A percentile compares a stretch with the other conserved stretches of the same genome.
phyloP scores from a whole-genome alignment of 2,113 vertebrate species.

The Labeo rohita region DNA sequence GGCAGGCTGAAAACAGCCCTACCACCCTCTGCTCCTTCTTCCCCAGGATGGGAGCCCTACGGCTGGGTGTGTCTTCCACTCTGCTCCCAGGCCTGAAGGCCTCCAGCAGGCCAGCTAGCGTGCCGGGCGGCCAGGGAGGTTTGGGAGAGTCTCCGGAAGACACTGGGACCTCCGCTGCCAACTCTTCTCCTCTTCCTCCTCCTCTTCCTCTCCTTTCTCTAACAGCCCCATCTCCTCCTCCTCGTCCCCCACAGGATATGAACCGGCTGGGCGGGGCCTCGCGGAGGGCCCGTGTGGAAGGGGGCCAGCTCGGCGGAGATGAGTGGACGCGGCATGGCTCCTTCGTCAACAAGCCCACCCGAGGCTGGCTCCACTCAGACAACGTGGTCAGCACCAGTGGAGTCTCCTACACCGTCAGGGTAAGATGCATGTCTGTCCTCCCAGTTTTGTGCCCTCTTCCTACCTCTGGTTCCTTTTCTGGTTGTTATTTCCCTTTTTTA shows the following conservation, averaged over 20 bases:
- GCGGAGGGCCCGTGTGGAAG: constrained; percentile 94
- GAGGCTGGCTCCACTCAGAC: constrained; percentile 96
- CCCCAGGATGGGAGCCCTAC: constrained; percentile 89
- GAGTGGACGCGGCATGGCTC: constrained; percentile 99
- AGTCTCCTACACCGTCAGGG: constrained; percentile 88
- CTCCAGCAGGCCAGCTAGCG: constrained; percentile 60
- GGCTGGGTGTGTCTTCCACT: constrained; percentile 85
- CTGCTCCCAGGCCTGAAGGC: constrained; percentile 80
- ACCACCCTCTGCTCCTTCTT: constrained; percentile 97
- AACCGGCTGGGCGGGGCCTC: constrained; percentile 94
- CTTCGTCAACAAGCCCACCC: constrained; percentile 96
- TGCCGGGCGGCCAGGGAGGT: constrained; percentile 59
- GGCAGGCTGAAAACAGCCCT: constrained; percentile 83
- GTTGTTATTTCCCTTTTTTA: no score
- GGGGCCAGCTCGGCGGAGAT: constrained; percentile 94
- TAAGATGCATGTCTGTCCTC: constrained; percentile 55
- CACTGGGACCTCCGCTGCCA: constrained; percentile 58
- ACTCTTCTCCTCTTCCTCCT: constrained; percentile 65
- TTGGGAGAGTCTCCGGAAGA: constrained; percentile 56
- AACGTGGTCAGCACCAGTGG: constrained; percentile 92
- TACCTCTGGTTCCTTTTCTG: no score
- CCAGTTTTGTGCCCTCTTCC: no score
- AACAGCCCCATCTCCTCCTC: constrained; percentile 80
- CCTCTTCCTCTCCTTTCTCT: constrained; percentile 58
- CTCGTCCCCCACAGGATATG: constrained; percentile 94